Evolutionary conservation across 2,888 invertebrate genomes (phyloP), one percentile per base, ranked within the genome.

Genomic region (Aphelenchoides bicaudatus): DNA sequence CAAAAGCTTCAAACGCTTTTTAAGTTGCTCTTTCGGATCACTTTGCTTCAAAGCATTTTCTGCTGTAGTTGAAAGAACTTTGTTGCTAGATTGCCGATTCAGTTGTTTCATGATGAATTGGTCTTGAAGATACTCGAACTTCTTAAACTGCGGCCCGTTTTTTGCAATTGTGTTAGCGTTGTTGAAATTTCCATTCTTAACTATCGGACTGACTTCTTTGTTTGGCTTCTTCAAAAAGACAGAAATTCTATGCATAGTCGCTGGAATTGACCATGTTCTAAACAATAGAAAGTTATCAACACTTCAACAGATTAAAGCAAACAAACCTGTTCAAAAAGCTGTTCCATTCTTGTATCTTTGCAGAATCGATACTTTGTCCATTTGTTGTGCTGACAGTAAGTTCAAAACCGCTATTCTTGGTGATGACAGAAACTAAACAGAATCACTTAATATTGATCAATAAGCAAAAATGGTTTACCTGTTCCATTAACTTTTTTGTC

Each of bases 221-320:
- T n/a, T n/a, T n/a, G n/a, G n/a, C n/a, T n/a, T n/a, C 10, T 6
- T 43, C 23, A 43, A n/a, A 25, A 21, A 19, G 43, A 43, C 21
- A 8, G 25, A 6, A n/a, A 43, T n/a, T n/a, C 43, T 6, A n/a
- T 43, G 43, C 43, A 43, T 43, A 19, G 25, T 19, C 23, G 10
- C 25, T 6, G 43, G 43, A 43, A 43, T 43, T n/a, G 43, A 43
- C 43, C 43, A 43, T n/a, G 43, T 43, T 25, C 43, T 43, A n/a
- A 43, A 43, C 16, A 8, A 34, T 13, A 34, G 13, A 34, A 13
- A n/a, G n/a, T n/a, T n/a, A n/a, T n/a, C n/a, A n/a, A n/a, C 13
- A 34, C 16, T 34, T 16, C 13, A 34, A 34, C 34, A 34, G 13
- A 13, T 13, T 34, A 34, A 13, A 13, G 16, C 13, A 34, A 34